Base-by-base conservation (phyloP, 2,797 vertebrate genomes). In the Lerista edwardsae region DNA sequence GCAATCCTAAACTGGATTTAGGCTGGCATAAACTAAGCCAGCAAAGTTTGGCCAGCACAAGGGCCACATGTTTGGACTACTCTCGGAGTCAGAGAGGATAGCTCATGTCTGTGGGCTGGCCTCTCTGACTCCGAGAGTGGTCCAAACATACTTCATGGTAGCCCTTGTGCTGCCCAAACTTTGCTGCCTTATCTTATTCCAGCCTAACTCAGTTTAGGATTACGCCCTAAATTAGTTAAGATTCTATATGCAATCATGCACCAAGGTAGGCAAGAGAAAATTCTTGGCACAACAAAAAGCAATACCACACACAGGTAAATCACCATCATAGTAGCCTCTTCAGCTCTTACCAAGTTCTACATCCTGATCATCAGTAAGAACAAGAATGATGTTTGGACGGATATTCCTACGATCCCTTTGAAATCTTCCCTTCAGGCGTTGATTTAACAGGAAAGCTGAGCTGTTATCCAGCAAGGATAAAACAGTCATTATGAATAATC, bases 281-380 rank as follows among this genome's bases (percentile, higher is more conserved):
- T 27, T 14, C 31, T 21, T 79, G 59, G 61, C 81, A 72, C 65
- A 83, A 89, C 57, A 41, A 84, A 90, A 87, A 83, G 71, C 68
- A 61, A 89, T 41, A 25, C 4, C 51, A 71, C 2, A 71, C 2
- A 36, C 23, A 65, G 1, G 1, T 75, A 64, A 87, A 65, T 65
- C 88, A 72, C 71, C 87, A 82, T 44, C 77, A 47, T 80, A 75
- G 23, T 74, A 79, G 23, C 64, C 89, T 77, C 1, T 19, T 81
- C 65, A 77, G 72, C 0, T 85, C 97, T 96, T 94, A 99, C 98
- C 98, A 76, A 99, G 97, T 93, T 99, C 98, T 87, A 98, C 96
- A 89, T 99, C 98, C 94, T 99, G 98, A 95, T 99, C 98, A 19
- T 99, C 98, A 0, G 98, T 99, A 93, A 99, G 96, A 93, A 99